Evolutionary conservation across 2,888 invertebrate genomes (phyloP), one percentile per base, ranked within the genome.

Genomic region (Atrina japonica): DNA sequence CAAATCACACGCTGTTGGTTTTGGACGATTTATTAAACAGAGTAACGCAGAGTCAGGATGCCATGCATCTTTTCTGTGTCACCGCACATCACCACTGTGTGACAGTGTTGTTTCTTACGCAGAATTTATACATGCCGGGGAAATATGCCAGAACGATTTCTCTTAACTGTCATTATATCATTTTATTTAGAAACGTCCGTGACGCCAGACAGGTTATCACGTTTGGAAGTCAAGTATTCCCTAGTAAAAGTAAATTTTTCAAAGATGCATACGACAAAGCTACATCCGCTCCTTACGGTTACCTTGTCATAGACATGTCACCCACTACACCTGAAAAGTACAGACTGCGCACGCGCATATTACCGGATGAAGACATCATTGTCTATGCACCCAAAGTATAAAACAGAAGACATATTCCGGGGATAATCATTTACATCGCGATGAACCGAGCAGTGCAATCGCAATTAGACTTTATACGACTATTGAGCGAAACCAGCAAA

Each of bases 211-310:
- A 56, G 30, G 35, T 56, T n/a, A 21, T n/a, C 21, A 40, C 59
- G 18, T 64, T 64, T 16, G 65, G 56, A 29, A 3, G 45, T 18
- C 65, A 55, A 55, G 45, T 41, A 3, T 65, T 35, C 47, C 56
- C 65, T n/a, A 7, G 55, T 43, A n/a, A 65, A 29, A 43, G 45
- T 14, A 9, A 23, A 9, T 65, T 47, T 55, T 65, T 56, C 21
- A 66, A 55, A 30, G 43, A 47, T 30, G 56, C 55, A 16, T 47
- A 55, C 18, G 45, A 65, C 14, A 65, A 65, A 55, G 65, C 65
- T 21, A 56, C 45, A 21, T 35, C 35, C 11, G 23, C 27, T 45
- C 47, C 65, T 3, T 65, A 55, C 21, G 45, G 65, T 21, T 65
- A 65, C n/a, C n/a, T n/a, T n/a, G n/a, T n/a, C n/a, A n/a, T n/a